A percentile compares a stretch with the other conserved stretches of the same genome.
These are phyloP conservation scores for Pandemis cinnamomeana DNA, from an alignment of 2,888 invertebrate genomes.

Conservation along the genomic window DNA sequence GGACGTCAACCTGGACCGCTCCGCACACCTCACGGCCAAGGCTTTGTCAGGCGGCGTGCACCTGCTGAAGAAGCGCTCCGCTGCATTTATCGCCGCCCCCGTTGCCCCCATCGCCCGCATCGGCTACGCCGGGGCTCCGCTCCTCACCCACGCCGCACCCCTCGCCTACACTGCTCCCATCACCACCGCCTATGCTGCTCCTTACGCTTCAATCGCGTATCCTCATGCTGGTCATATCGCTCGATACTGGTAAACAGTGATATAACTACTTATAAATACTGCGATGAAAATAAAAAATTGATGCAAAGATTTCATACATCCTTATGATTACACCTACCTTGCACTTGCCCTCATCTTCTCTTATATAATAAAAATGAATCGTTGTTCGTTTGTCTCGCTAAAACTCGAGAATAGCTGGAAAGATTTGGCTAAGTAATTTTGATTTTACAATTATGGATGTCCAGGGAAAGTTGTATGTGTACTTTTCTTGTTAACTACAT, in stretches of 20 bases:
- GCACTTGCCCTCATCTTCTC: too few relatives aligned
- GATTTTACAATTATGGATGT: too few relatives aligned
- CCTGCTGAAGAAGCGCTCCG: conserved; percentile 62
- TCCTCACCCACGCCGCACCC: conserved; percentile 44
- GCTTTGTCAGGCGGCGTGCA: conserved; percentile 62
- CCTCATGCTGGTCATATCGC: conserved; percentile 50
- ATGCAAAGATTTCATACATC: too few relatives aligned
- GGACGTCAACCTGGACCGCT: conserved; percentile 77
- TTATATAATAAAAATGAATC: too few relatives aligned
- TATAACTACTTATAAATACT: conserved; percentile 34
- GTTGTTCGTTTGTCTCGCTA: too few relatives aligned
- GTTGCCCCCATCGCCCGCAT: conserved; percentile 55
- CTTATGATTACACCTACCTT: neutral
- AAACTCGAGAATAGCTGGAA: too few relatives aligned
- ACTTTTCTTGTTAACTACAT: too few relatives aligned
- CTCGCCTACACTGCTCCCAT: conserved; percentile 50
- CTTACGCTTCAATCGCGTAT: neutral
- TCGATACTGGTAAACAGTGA: conserved; percentile 24
- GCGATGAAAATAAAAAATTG: conserved; percentile 27
- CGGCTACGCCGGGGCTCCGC: conserved; percentile 31
- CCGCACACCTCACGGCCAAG: conserved; percentile 73
- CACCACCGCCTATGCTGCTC: conserved; percentile 43
- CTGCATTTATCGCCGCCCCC: conserved; percentile 49
- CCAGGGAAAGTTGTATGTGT: too few relatives aligned
- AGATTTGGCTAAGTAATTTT: too few relatives aligned